Percentiles rank a stretch among this genome's conserved stretches.
Conservation (phyloP, 2,113 vertebrate species). For the Sceloporus tristichus region DNA sequence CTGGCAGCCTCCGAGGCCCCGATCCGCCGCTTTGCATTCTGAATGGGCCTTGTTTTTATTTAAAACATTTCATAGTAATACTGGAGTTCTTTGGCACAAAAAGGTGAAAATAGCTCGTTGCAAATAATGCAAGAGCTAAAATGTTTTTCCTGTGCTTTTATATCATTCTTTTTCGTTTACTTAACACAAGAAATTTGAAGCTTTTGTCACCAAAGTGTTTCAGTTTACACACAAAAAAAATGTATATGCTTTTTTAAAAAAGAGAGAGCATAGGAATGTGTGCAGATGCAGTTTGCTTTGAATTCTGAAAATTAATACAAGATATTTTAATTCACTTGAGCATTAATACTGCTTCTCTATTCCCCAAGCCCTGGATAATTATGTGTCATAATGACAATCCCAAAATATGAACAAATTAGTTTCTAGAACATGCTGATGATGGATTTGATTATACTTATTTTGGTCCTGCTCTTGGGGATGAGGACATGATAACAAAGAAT, state of each 20-base stretch:
- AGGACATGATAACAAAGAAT: not conserved
- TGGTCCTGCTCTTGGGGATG: not conserved
- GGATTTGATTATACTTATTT: not conserved
- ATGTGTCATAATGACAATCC: slow-evolving; percentile 23
- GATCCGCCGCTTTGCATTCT: too few relatives aligned
- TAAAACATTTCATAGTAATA: not conserved
- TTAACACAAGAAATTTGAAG: not conserved
- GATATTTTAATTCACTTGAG: not conserved
- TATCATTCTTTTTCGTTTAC: not conserved
- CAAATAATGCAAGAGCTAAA: not conserved
- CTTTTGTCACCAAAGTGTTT: slow-evolving; percentile 8
- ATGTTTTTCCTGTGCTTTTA: not conserved
- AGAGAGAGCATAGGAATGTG: slow-evolving; percentile 12
- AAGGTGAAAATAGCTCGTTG: not conserved
- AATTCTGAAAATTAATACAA: slow-evolving; percentile 2
- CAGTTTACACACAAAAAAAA: slow-evolving; percentile 18
- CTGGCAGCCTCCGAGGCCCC: too few relatives aligned
- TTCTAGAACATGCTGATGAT: not conserved
- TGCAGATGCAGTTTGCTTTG: not conserved
- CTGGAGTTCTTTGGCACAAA: not conserved
- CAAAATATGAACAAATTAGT: not conserved
- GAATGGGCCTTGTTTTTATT: not conserved
- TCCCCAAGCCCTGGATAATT: slow-evolving; percentile 42
- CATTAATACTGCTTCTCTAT: slow-evolving; percentile 33
- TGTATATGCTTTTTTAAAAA: slow-evolving; percentile 28